phyloP scores from a whole-genome alignment of 2,888 invertebrate genomes.

The Philereme transversata region DNA sequence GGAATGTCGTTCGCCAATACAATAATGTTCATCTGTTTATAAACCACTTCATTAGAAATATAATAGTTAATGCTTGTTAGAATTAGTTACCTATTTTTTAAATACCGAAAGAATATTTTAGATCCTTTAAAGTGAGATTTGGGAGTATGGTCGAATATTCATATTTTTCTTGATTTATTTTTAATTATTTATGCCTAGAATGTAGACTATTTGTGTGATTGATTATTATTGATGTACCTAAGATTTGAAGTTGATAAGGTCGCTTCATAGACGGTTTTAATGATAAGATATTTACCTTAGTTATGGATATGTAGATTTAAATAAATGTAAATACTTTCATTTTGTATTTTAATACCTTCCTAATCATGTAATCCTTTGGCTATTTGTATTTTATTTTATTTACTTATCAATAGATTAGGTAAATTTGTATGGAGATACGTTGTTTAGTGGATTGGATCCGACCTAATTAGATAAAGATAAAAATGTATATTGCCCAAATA shows the following conservation, averaged over 20 bases:
- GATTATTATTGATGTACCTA: constrained; percentile 19
- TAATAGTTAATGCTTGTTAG: constrained; percentile 2
- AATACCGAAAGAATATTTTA: constrained; percentile 7
- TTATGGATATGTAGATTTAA: constrained; percentile 23
- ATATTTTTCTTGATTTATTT: constrained; percentile 16
- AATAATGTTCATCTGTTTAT: no score
- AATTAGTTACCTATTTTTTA: constrained; percentile 18
- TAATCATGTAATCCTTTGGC: background rate
- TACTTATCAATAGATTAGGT: no score
- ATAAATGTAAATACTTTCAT: constrained; percentile 32
- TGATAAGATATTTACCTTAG: constrained; percentile 9
- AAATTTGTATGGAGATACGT: no score
- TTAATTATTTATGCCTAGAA: constrained; percentile 31
- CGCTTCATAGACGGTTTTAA: constrained; percentile 12
- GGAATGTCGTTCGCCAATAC: no score
- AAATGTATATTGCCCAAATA: no score
- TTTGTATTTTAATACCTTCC: constrained; percentile 16
- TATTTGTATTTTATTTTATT: no score
- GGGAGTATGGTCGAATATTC: no score
- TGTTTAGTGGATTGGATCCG: no score
- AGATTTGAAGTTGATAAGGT: constrained; percentile 13
- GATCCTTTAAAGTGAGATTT: background rate
- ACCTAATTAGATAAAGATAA: no score
- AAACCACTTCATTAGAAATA: no score
- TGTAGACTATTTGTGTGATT: constrained; percentile 27